A percentile compares a stretch with the other conserved stretches of the same genome.
Conservation (phyloP, 2,888 invertebrate species). For the Sarcophaga subvicina region DNA sequence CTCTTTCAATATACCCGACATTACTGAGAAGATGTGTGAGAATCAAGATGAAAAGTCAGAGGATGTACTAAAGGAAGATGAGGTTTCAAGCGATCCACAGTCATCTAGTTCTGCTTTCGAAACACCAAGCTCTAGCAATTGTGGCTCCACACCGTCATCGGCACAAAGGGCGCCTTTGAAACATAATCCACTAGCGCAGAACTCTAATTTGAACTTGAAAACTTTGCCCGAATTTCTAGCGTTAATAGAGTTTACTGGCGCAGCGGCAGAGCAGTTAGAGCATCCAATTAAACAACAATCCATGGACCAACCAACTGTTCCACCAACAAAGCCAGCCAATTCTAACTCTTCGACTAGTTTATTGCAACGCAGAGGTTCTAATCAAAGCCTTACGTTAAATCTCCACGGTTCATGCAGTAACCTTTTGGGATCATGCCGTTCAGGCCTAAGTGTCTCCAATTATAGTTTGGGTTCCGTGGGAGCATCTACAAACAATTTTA, state of each 20-base stretch:
- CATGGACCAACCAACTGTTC: slow-evolving; percentile 74
- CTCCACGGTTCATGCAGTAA: slow-evolving; percentile 83
- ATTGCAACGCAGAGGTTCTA: slow-evolving; percentile 84
- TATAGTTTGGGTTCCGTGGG: slow-evolving; percentile 84
- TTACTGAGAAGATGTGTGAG: slow-evolving; percentile 57
- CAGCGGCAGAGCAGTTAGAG: slow-evolving; percentile 61
- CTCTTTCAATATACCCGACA: slow-evolving; percentile 73
- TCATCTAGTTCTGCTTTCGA: slow-evolving; percentile 51
- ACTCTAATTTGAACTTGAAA: slow-evolving; percentile 87
- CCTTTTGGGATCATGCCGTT: slow-evolving; percentile 76
- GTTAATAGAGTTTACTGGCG: slow-evolving; percentile 84
- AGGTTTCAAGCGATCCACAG: slow-evolving; percentile 42
- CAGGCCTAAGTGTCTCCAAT: slow-evolving; percentile 83
- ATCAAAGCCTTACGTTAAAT: slow-evolving; percentile 85
- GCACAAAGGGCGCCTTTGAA: slow-evolving; percentile 73
- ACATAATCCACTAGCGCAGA: slow-evolving; percentile 76
- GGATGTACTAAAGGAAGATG: slow-evolving; percentile 60
- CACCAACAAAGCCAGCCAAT: slow-evolving; percentile 57
- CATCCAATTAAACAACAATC: slow-evolving; percentile 77
- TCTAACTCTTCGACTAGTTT: slow-evolving; percentile 76
- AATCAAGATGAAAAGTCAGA: slow-evolving; percentile 61
- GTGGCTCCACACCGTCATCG: slow-evolving; percentile 57
- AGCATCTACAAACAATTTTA: slow-evolving; percentile 72
- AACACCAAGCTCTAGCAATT: slow-evolving; percentile 53
- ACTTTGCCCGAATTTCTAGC: slow-evolving; percentile 88